Percentiles rank a stretch among this genome's conserved stretches.
Evolutionary conservation across 2,797 vertebrate species (phyloP).

Genomic region (Benthosema pterotum): DNA sequence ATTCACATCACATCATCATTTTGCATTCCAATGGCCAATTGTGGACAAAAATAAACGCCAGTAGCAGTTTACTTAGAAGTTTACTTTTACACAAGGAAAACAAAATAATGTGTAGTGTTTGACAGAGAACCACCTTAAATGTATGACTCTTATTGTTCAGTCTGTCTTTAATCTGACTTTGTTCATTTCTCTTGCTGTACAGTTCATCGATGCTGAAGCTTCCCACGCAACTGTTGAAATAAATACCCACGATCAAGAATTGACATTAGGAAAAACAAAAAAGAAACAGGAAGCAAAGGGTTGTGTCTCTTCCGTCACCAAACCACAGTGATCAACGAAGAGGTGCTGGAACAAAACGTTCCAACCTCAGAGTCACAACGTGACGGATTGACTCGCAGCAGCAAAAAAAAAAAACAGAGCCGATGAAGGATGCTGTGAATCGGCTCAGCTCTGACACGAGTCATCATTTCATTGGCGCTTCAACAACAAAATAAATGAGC

Average conservation of each 20-base stretch:
- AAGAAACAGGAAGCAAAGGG: conserved; percentile 35
- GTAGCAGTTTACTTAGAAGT: neutral
- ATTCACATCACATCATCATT: neutral
- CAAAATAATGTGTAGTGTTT: neutral
- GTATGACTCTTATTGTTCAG: neutral
- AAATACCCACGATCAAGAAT: conserved; percentile 15
- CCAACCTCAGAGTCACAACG: neutral
- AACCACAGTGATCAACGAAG: neutral
- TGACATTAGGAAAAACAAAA: neutral
- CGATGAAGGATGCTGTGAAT: too few species aligned
- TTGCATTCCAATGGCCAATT: neutral
- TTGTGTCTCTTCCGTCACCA: conserved; percentile 40
- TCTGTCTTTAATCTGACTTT: neutral
- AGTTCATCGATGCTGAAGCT: conserved; percentile 18
- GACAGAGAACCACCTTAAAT: neutral
- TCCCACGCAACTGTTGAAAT: neutral
- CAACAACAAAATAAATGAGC: neutral
- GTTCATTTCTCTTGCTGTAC: conserved; percentile 3
- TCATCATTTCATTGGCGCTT: neutral
- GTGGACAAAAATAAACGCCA: neutral
- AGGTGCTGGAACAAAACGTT: conserved; percentile 7
- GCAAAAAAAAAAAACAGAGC: too few species aligned
- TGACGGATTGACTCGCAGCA: neutral
- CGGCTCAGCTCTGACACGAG: neutral
- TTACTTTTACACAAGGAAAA: neutral